Base-by-base conservation (phyloP, 2,888 invertebrate genomes). In the Ophion slaviceki region DNA sequence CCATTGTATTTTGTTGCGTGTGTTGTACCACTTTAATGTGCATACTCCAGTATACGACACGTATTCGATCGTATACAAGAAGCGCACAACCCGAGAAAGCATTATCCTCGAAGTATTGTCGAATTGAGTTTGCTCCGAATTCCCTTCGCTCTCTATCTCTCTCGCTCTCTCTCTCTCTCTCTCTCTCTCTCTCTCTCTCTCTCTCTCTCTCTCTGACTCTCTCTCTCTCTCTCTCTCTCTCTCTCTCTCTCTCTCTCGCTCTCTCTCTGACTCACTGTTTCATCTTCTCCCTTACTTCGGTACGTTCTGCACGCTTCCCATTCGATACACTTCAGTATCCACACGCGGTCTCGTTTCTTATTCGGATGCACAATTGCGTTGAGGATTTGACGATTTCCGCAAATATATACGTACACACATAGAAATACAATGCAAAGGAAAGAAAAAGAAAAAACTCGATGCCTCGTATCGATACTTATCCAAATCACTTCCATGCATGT, bases 61-160 rank as follows among this genome's bases (percentile, higher is more conserved):
- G 59, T 67, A 67, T 59, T 67, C 45, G 74, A 45, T 24, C 45
- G 40, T 45, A 61, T 61, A 64, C 75, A 61, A 40, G 72, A 24
- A 71, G 71, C 20, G 71, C 71, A 72, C 77, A 71, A 82, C 77
- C 71, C 68, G 75, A 61, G 66, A 57, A 72, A 77, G 66, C 77
- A 72, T 82, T 82, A 82, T 82, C 77, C 77, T 70, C 72, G 47
- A 77, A 67, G 45, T 57, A 67, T 45, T 71, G 76, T 72, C 62
- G 14, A 66, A 66, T 28, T 17, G 57, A 77, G 71, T 77, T 82
- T 77, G 70, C 76, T 64, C 77, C 82, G 70, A 70, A 61, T 47
- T 82, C 59, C 61, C 59, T 36, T n/a, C 11, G 6, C 17, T 28
- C 17, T 32, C 57, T 40, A 53, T 40, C 10, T 53, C 53, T 74